A percentile compares a stretch with the other conserved stretches of the same genome.
Conservation (phyloP, 2,797 vertebrate species). For the Eremophila alpestris region DNA sequence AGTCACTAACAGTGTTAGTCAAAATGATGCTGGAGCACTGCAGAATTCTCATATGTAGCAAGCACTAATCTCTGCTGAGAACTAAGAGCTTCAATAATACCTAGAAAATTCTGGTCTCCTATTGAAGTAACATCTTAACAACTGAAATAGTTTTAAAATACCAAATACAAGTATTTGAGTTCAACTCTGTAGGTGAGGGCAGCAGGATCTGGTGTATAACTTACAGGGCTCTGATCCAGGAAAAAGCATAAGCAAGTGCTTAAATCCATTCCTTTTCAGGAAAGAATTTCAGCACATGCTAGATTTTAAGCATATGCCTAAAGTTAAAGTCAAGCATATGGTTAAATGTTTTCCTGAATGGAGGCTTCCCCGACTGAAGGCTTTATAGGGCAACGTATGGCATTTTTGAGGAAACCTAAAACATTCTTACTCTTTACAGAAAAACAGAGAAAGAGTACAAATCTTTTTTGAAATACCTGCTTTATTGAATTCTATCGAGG, state of each 20-base stretch:
- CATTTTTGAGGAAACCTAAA: slow-evolving; percentile 46
- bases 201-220: not conserved
- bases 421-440: slow-evolving; percentile 10
- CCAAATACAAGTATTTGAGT: not conserved
- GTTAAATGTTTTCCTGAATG: slow-evolving; percentile 51
- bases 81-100: not conserved
- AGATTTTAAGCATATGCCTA: slow-evolving; percentile 51
- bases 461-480: not conserved
- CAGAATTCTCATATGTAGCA: not conserved
- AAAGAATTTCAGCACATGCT: slow-evolving; percentile 1
- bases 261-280: slow-evolving; percentile 24
- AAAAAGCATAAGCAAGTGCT: slow-evolving; percentile 29
- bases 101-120: not conserved
- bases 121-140: not conserved
- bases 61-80: not conserved
- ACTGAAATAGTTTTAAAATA: not conserved
- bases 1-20: not conserved
- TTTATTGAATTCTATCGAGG: not conserved
- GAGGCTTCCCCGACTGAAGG: slow-evolving; percentile 14
- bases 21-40: not conserved
- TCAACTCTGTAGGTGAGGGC: not conserved
- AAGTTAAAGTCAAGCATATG: slow-evolving; percentile 59
- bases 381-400: slow-evolving; percentile 56
- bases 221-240: not conserved
- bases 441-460: not conserved